Base-by-base conservation (phyloP, 1,140 invertebrate genomes). In the Drosophila rhopaloa region DNA sequence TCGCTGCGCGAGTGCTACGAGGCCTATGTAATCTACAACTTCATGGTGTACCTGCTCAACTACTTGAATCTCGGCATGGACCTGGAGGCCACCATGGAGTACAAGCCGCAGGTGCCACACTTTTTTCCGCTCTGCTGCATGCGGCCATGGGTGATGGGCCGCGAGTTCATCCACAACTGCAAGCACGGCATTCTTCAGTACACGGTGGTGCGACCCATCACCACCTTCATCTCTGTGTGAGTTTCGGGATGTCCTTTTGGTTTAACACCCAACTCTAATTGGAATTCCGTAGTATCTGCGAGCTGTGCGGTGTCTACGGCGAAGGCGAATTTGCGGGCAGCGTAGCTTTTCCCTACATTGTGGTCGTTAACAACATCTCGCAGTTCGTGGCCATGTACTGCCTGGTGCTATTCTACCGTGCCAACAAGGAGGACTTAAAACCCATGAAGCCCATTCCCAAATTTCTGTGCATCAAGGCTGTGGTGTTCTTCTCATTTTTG, bases 401-500 rank as follows among this genome's bases (percentile, higher is more conserved):
- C 91, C 93, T 99, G 54, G 96, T 99, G 6, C 93, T 99, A 55
- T 99, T 99, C 92, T 99, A 99, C 92, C 95, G 94, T 93, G 97
- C 97, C 9, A 98, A 97, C 93, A 95, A 95, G 81, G 90, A 96
- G 72, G 97, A 98, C 93, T 93, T 99, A 6, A 95, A 95, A 76
- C 97, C 98, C 14, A 98, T 99, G 96, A 96, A 96, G 88, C 98
- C 98, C 7, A 94, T 99, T 76, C 96, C 97, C 61, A 99, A 99
- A 93, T 99, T 99, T 93, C 93, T 99, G n/a, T 99, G 98, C 92
- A 98, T 99, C 67, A 99, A 99, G 94, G 97, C 97, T 85, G 98
- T 99, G 58, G 97, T 99, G 11, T 99, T 99, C 93, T 98, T 99
- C 88, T 98, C 98, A 58, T 99, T 99, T 93, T 99, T 98, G 98